A percentile compares a stretch with the other conserved stretches of the same genome.
Conservation (phyloP, 2,888 invertebrate genomes). For the Ligdia adustata region DNA sequence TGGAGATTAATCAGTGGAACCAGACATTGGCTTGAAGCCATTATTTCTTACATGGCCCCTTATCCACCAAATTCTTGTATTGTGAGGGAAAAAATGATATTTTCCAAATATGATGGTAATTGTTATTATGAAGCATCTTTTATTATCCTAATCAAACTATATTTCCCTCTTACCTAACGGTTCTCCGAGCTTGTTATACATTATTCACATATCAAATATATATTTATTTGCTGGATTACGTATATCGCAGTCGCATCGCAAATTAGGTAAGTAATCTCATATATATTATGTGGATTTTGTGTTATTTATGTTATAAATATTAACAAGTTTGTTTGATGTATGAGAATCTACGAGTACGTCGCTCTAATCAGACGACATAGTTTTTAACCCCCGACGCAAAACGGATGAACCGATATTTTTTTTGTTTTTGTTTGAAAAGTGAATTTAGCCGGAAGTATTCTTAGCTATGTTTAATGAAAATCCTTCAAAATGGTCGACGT, state of each 20-base stretch:
- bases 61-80: constrained; percentile 3
- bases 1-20: constrained; percentile 12
- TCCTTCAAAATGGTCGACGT: too few relatives aligned
- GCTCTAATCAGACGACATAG: too few relatives aligned
- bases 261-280: constrained; percentile 2
- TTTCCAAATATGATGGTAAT: constrained; percentile 10
- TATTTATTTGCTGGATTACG: constrained; percentile 17
- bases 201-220: constrained; percentile 18
- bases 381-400: too few relatives aligned
- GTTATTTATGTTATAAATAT: constrained; percentile 17
- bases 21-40: constrained; percentile 19
- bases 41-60: constrained; percentile 20
- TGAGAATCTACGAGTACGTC: too few relatives aligned
- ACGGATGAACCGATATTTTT: too few relatives aligned
- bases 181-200: constrained; percentile 9
- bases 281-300: neutral
- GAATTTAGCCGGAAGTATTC: too few relatives aligned
- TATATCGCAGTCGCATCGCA: constrained; percentile 2
- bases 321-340: constrained; percentile 3
- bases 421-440: too few relatives aligned
- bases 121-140: constrained; percentile 6
- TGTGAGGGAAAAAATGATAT: constrained; percentile 10
- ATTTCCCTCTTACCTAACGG: constrained; percentile 15
- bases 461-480: too few relatives aligned
- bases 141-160: constrained; percentile 25